phyloP scores from a whole-genome alignment of 2,113 vertebrate species.

The Aegotheles bennettii region DNA sequence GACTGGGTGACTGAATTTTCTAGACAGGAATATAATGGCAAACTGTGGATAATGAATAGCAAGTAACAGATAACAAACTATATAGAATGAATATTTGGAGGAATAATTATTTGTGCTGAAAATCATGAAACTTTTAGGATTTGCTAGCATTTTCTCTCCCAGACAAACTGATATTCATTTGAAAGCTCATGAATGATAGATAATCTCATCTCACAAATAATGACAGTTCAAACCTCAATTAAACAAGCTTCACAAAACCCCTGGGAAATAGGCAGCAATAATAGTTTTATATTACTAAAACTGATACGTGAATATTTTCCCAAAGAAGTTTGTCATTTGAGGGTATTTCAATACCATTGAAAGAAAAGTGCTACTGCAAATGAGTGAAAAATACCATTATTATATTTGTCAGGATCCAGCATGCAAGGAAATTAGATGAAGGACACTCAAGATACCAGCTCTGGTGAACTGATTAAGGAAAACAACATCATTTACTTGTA shows the following conservation, averaged over 20 bases:
- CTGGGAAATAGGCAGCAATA: conserved; percentile 9
- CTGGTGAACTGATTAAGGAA: background rate
- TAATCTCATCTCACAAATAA: conserved; percentile 54
- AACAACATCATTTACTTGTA: conserved; percentile 4
- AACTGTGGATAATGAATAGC: background rate
- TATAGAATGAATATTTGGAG: background rate
- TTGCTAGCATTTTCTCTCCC: background rate
- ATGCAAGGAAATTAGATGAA: conserved; percentile 19
- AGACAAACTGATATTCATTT: conserved; percentile 3
- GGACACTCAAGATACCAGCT: background rate
- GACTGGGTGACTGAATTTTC: background rate
- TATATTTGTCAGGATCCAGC: background rate
- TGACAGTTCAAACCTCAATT: conserved; percentile 49
- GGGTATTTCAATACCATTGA: background rate
- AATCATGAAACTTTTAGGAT: conserved; percentile 24
- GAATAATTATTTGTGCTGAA: conserved; percentile 36
- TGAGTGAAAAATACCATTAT: background rate
- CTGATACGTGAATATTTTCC: background rate
- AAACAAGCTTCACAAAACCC: conserved; percentile 31
- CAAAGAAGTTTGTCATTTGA: background rate
- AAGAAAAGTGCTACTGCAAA: background rate
- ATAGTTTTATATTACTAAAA: conserved; percentile 28
- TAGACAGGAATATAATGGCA: background rate
- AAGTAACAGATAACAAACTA: background rate
- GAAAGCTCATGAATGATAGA: conserved; percentile 56